These are phyloP conservation scores for Sarotherodon lohbergeri DNA, from an alignment of 2,113 vertebrate species.

Conservation along the genomic window DNA sequence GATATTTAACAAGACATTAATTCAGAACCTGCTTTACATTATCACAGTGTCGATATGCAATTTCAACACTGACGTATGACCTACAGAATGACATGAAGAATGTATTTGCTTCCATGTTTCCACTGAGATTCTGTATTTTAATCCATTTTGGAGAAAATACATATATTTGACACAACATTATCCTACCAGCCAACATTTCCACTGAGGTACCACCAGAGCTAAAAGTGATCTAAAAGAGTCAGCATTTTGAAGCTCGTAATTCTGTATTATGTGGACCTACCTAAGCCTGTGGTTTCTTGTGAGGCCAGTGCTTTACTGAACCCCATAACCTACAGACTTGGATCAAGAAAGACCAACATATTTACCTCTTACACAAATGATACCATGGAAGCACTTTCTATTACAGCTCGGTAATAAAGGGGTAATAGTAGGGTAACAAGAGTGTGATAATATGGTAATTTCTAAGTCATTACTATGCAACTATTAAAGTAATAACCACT, in stretches of 20 bases:
- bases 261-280: not conserved
- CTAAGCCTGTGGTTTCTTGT: not conserved
- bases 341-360: not conserved
- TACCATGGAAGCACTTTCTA: not conserved
- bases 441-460: not conserved
- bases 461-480: not conserved
- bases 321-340: not conserved
- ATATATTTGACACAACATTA: fast-evolving
- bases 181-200: not conserved
- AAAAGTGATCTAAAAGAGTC: not conserved
- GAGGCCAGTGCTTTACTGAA: not conserved
- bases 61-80: not conserved
- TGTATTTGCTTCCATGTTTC: not conserved
- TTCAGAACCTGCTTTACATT: not conserved
- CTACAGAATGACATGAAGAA: not conserved
- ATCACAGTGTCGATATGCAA: not conserved
- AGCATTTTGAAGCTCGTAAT: not conserved
- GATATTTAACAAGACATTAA: not conserved
- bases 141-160: not conserved
- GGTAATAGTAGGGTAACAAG: fast-evolving
- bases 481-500: not conserved
- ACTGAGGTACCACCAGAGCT: not conserved
- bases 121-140: not conserved
- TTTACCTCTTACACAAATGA: not conserved
- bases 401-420: not conserved